These are phyloP conservation scores for Glossosoma conforme DNA, from an alignment of 1,140 invertebrate genomes.

Conservation along the genomic window DNA sequence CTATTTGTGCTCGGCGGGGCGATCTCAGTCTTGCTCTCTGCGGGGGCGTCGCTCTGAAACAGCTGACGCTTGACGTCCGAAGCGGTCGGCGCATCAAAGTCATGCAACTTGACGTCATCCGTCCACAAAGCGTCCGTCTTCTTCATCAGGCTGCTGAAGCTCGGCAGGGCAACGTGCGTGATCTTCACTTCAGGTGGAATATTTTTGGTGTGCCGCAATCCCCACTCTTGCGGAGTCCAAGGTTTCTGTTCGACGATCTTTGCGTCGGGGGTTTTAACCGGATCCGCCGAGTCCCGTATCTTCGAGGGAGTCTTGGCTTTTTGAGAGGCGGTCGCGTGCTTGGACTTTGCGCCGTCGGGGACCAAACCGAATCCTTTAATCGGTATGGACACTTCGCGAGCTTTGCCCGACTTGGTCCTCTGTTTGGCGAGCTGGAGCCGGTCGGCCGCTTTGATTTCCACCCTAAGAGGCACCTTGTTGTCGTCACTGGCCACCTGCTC, in stretches of 20 bases:
- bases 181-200: constrained; percentile 9
- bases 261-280: not conserved
- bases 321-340: not conserved
- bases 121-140: constrained; percentile 1
- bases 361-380: not conserved
- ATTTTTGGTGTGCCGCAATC: constrained; percentile 10
- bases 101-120: too few relatives aligned
- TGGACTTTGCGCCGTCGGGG: not conserved
- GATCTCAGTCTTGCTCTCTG: too few relatives aligned
- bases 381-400: not conserved
- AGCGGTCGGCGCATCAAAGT: too few relatives aligned
- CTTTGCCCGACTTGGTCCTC: not conserved
- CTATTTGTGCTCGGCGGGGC: too few relatives aligned
- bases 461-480: constrained; percentile 11
- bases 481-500: constrained; percentile 11
- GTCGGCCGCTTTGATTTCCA: not conserved
- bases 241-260: not conserved
- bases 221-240: constrained; percentile 13
- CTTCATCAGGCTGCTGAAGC: constrained; percentile 13
- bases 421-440: not conserved
- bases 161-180: constrained; percentile 8
- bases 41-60: too few relatives aligned
- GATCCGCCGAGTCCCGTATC: not conserved
- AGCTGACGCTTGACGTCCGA: not conserved
- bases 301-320: not conserved